Conservation (phyloP, 2,113 vertebrate genomes). For the Odocoileus hemionus region DNA sequence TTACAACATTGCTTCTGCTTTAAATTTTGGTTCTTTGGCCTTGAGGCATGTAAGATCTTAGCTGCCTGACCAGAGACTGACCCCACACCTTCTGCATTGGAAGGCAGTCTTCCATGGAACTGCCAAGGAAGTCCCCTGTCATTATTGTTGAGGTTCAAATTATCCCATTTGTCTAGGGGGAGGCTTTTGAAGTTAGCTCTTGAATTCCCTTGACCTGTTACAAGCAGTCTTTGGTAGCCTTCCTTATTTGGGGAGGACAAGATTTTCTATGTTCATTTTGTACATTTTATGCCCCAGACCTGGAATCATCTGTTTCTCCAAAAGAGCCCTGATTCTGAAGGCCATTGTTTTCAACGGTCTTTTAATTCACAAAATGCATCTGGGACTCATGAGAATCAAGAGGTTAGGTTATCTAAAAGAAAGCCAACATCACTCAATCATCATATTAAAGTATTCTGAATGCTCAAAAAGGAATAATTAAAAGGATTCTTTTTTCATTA, state of each 20-base stretch:
- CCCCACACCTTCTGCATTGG: not conserved
- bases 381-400: not conserved
- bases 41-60: not conserved
- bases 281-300: not conserved
- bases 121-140: not conserved
- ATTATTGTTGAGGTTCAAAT: not conserved
- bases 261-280: not conserved
- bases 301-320: not conserved
- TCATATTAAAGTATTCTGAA: not conserved
- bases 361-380: not conserved
- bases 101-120: not conserved
- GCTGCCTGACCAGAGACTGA: not conserved
- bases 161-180: not conserved
- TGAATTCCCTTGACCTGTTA: not conserved
- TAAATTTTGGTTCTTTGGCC: not conserved
- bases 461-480: not conserved
- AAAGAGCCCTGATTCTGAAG: not conserved
- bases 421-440: not conserved
- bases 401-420: not conserved
- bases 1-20: not conserved
- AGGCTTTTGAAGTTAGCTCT: not conserved
- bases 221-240: not conserved
- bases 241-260: not conserved
- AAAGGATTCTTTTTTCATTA: not conserved
- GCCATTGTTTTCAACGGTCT: not conserved